Percentiles rank a stretch among this genome's conserved stretches.
Conservation (phyloP, 2,113 vertebrate species). For the Eulacestoma nigropectus region DNA sequence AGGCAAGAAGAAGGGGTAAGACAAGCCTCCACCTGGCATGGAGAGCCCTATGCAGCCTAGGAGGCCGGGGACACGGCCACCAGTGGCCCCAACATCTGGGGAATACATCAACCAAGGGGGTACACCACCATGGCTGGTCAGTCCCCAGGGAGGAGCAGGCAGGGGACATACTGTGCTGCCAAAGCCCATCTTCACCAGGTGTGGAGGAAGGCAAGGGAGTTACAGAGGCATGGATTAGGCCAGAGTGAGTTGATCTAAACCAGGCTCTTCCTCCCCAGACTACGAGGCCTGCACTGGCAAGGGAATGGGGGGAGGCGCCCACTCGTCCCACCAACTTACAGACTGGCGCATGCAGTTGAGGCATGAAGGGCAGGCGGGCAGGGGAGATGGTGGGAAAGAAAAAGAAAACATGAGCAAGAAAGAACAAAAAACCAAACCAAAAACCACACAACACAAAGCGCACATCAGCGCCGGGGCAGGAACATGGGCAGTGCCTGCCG, state of each 20-base stretch:
- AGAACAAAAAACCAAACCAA: slow-evolving; percentile 48
- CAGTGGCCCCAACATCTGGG: background rate
- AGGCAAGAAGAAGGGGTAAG: background rate
- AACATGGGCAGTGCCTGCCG: fast-evolving
- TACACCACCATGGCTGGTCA: background rate
- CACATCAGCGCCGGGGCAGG: background rate
- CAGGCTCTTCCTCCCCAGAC: background rate
- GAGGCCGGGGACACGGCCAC: fast-evolving
- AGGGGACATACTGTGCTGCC: background rate
- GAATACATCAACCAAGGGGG: background rate
- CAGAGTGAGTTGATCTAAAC: background rate
- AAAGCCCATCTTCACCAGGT: slow-evolving; percentile 24
- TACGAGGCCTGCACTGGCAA: background rate
- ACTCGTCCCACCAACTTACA: slow-evolving; percentile 81
- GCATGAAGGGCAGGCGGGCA: slow-evolving; percentile 65
- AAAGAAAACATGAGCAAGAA: slow-evolving; percentile 56
- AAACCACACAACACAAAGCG: background rate
- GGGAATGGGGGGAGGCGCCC: background rate
- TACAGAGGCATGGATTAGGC: background rate
- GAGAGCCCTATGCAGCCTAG: background rate
- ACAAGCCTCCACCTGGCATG: background rate
- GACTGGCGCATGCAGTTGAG: slow-evolving; percentile 82
- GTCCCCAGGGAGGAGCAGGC: background rate
- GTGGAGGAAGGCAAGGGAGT: background rate
- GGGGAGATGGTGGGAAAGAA: slow-evolving; percentile 64